These are phyloP conservation scores for Brachyhypopomus gauderio DNA, from an alignment of 2,113 vertebrate species.

Conservation along the genomic window DNA sequence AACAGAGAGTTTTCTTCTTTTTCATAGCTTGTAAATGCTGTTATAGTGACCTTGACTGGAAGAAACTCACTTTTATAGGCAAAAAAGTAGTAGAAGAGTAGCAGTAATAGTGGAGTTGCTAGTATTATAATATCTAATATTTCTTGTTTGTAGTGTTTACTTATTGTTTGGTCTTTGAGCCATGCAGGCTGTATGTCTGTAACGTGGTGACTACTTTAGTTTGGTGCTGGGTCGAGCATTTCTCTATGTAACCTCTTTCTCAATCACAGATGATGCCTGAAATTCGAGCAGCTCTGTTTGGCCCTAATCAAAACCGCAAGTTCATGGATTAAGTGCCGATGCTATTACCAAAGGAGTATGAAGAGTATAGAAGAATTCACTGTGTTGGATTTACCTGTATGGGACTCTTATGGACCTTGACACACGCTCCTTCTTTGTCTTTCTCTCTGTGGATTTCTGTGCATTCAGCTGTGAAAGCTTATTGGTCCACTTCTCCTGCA, in stretches of 20 bases:
- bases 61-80: too few relatives aligned
- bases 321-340: slow-evolving; percentile 83
- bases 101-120: too few relatives aligned
- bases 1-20: too few relatives aligned
- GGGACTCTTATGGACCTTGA: background rate
- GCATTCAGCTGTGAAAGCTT: background rate
- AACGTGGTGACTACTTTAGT: background rate
- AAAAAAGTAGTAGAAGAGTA: too few relatives aligned
- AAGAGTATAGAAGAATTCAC: background rate
- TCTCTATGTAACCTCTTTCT: slow-evolving; percentile 8
- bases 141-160: too few relatives aligned
- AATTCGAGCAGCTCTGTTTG: slow-evolving; percentile 87
- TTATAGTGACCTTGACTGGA: too few relatives aligned
- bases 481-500: background rate
- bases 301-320: slow-evolving; percentile 90
- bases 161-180: too few relatives aligned
- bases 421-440: background rate
- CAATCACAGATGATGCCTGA: slow-evolving; percentile 94
- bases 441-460: background rate
- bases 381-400: background rate
- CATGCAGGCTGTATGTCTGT: background rate
- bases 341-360: background rate
- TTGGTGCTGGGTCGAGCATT: background rate
- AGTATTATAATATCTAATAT: too few relatives aligned
- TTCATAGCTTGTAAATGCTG: too few relatives aligned